A percentile compares a stretch with the other conserved stretches of the same genome.
These are phyloP conservation scores for Dermolepida albohirtum DNA, from an alignment of 2,888 invertebrate species.

Conservation along the genomic window DNA sequence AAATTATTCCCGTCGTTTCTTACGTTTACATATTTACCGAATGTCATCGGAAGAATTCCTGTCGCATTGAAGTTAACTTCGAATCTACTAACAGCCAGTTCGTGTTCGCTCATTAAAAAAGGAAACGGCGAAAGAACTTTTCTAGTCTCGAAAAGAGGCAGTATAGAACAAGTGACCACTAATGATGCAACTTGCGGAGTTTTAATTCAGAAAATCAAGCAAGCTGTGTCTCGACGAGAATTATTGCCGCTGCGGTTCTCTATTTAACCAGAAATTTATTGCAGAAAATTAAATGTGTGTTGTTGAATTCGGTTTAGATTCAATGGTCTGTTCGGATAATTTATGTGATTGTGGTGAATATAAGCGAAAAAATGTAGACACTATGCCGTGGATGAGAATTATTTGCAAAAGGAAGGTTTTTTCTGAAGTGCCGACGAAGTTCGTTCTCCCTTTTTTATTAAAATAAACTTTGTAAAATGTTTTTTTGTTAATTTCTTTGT, in stretches of 20 bases:
- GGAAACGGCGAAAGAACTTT: slow-evolving; percentile 13
- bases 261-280: slow-evolving; percentile 53
- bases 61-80: slow-evolving; percentile 18
- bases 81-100: slow-evolving; percentile 20
- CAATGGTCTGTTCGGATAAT: slow-evolving; percentile 48
- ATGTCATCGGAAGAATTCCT: too few relatives aligned
- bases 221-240: slow-evolving; percentile 49
- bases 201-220: slow-evolving; percentile 52
- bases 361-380: slow-evolving; percentile 43
- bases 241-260: slow-evolving; percentile 52
- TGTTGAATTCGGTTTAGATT: slow-evolving; percentile 52
- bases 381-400: too few relatives aligned
- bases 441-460: too few relatives aligned
- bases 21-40: too few relatives aligned
- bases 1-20: too few relatives aligned
- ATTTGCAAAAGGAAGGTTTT: too few relatives aligned
- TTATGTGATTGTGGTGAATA: slow-evolving; percentile 49
- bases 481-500: too few relatives aligned
- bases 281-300: slow-evolving; percentile 53
- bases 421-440: too few relatives aligned
- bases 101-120: slow-evolving; percentile 31
- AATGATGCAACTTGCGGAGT: slow-evolving; percentile 54
- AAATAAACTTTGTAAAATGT: too few relatives aligned
- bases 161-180: slow-evolving; percentile 52
- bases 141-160: slow-evolving; percentile 21